Conservation (phyloP, 2,888 invertebrate genomes). For the Eulithis testata region DNA sequence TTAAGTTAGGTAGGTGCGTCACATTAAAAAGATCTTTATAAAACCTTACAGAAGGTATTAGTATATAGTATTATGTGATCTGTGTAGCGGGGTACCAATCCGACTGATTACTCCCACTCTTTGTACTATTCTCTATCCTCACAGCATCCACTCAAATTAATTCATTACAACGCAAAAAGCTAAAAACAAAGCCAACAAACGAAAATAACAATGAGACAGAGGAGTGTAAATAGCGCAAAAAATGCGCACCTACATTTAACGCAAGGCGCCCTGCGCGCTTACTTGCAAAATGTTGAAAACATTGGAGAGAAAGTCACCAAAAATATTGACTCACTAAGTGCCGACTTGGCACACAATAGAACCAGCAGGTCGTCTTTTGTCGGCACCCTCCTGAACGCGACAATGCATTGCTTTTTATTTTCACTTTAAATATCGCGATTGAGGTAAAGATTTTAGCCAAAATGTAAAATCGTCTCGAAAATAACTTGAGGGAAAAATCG, state of each 20-base stretch:
- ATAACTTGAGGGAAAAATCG: neutral
- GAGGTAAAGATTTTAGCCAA: slow-evolving; percentile 50
- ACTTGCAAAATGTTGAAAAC: slow-evolving; percentile 37
- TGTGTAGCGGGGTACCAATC: slow-evolving; percentile 4
- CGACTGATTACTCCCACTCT: slow-evolving; percentile 27
- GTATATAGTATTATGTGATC: no score
- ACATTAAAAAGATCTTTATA: neutral
- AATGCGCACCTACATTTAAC: slow-evolving; percentile 48
- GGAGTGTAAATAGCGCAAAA: slow-evolving; percentile 55
- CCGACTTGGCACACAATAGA: slow-evolving; percentile 75
- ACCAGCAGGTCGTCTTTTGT: slow-evolving; percentile 81
- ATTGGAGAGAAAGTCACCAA: slow-evolving; percentile 65
- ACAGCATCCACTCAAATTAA: slow-evolving; percentile 59
- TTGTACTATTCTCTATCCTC: slow-evolving; percentile 42
- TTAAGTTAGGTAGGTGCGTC: neutral
- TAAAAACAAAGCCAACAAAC: slow-evolving; percentile 57
- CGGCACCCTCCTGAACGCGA: slow-evolving; percentile 61
- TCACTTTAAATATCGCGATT: slow-evolving; percentile 62
- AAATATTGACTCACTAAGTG: slow-evolving; percentile 83
- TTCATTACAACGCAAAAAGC: slow-evolving; percentile 58
- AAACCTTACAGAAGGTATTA: slow-evolving; percentile 1
- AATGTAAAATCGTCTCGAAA: slow-evolving; percentile 16
- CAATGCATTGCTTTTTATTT: slow-evolving; percentile 77
- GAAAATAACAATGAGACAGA: slow-evolving; percentile 53
- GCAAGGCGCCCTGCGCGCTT: slow-evolving; percentile 18